Evolutionary conservation across 2,797 vertebrate genomes (phyloP).

Genomic region (Arctocebus calabarensis): DNA sequence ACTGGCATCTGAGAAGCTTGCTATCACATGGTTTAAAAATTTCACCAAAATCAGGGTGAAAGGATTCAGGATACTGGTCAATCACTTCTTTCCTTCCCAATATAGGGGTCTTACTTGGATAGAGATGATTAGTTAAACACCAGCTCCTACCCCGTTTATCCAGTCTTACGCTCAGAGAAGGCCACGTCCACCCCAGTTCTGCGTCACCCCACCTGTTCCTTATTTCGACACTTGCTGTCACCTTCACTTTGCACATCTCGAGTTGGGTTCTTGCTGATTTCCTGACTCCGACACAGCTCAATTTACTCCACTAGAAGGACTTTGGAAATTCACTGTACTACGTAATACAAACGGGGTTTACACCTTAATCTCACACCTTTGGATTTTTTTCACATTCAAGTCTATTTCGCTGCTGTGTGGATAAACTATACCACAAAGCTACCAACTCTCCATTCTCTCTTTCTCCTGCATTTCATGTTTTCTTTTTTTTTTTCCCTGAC

Average conservation of each 20-base stretch:
- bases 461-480: neutral
- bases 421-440: neutral
- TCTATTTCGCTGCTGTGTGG: neutral
- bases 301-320: neutral
- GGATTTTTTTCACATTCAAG: neutral
- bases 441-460: neutral
- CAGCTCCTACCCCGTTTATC: neutral
- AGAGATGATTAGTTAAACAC: neutral
- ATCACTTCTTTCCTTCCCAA: neutral
- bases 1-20: neutral
- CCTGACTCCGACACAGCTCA: neutral
- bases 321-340: neutral
- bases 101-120: rapidly evolving
- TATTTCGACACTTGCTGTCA: neutral
- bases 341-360: neutral
- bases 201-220: conserved; percentile 2
- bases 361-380: neutral
- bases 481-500: neutral
- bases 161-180: neutral
- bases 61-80: neutral
- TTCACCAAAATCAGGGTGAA: neutral
- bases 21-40: neutral
- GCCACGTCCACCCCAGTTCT: conserved; percentile 12
- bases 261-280: neutral
- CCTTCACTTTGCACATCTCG: neutral